Evolutionary conservation across 2,888 invertebrate species (phyloP).

Genomic region (Sclerodermus sp.): DNA sequence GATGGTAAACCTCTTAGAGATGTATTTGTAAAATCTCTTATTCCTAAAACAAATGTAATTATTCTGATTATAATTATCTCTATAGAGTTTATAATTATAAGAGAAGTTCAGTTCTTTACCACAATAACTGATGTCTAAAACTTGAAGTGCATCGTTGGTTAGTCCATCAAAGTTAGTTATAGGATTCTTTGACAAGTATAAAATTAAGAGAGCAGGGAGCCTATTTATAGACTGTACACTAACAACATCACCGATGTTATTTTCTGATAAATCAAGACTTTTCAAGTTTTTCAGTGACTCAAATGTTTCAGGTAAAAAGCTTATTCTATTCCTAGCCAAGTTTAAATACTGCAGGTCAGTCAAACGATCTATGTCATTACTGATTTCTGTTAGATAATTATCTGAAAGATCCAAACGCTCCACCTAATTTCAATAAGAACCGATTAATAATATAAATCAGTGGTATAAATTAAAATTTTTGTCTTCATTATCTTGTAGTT

Average conservation of each 20-base stretch:
- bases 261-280: conserved; percentile 66
- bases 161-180: conserved; percentile 64
- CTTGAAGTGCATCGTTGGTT: conserved; percentile 63
- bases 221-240: conserved; percentile 34
- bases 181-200: conserved; percentile 70
- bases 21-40: conserved; percentile 66
- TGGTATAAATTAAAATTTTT: not conserved
- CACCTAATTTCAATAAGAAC: conserved; percentile 59
- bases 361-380: conserved; percentile 47
- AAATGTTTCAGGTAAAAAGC: conserved; percentile 60
- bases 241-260: conserved; percentile 63
- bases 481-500: not conserved
- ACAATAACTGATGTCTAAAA: conserved; percentile 66
- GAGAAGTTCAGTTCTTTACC: conserved; percentile 53
- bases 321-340: conserved; percentile 62
- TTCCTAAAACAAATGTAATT: conserved; percentile 23
- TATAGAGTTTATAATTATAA: not conserved
- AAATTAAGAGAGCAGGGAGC: conserved; percentile 59
- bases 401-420: conserved; percentile 67
- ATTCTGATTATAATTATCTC: not conserved
- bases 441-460: not conserved
- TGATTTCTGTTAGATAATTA: conserved; percentile 65
- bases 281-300: conserved; percentile 63
- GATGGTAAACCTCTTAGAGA: conserved; percentile 67
- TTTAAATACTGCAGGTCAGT: conserved; percentile 61